Evolutionary conservation across 2,113 vertebrate species (phyloP), one percentile per base, ranked within the genome.

Genomic region (Agelaius phoeniceus): DNA sequence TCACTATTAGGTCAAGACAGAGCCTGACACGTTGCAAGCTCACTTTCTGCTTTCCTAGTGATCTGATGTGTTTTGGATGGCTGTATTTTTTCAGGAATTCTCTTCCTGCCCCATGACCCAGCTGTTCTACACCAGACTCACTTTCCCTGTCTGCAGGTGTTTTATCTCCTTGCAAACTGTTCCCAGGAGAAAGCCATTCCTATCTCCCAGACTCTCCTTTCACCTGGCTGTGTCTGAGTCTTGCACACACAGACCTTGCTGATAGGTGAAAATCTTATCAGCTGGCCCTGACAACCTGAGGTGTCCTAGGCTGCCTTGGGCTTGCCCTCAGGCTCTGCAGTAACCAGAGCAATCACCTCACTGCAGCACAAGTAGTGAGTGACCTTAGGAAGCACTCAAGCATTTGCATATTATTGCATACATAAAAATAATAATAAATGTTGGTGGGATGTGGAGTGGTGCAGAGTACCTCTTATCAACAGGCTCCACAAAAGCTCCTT

Each of bases 401-500:
- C 13, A 72, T 87, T 82, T 92, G 73, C 80, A 82, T 95, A 69
- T 84, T 52, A 46, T 48, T 89, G 73, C 61, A 82, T 82, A 65
- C 37, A 69, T 43, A 67, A 81, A 57, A 93, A 86, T 46, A 90
- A 85, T 69, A 81, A 58, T 61, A 87, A 65, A 57, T 55, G 41
- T n/a, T 7, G 6, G 54, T 68, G 88, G 85, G 61, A 72, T 37
- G 69, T 61, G 65, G 63, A 49, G 54, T 48, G 51, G 39, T 67
- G 67, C 20, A 9, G 79, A 61, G 61, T 14, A 23, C 46, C 46
- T 72, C 92, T 96, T 96, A 96, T 96, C 96, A 97, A 84, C 92
- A 84, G 54, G 58, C 66, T 92, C 86, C 95, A 97, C 93, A 97
- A 89, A 96, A 96, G 94, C 62, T 89, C 74, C 49, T 81, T 91